Base-by-base conservation (phyloP, 2,113 vertebrate species). In the Zosterops lateralis region DNA sequence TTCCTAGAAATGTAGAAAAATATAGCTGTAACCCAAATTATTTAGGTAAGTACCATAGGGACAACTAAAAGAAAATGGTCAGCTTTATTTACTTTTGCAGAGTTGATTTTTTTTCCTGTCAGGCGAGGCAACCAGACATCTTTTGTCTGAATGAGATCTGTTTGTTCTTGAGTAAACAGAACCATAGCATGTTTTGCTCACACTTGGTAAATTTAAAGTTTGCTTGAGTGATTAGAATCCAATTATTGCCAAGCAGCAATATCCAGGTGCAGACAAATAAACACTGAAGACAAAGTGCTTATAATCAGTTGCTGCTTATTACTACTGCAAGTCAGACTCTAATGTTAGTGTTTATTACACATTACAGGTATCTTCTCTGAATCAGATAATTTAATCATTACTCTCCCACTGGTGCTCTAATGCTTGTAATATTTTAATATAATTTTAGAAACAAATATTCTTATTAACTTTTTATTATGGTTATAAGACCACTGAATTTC, bases 181-280 rank as follows among this genome's bases (percentile, higher is more conserved):
- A 79, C 50, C 50, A 82, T 76, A 61, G 36, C 11, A 3, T 95
- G 90, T 89, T 91, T 94, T 96, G 76, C 75, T 96, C 91, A 89
- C 66, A 87, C 77, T 94, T 91, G 57, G 89, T 92, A 77, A 89
- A 95, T 96, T 92, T 90, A 94, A 92, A 95, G 87, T 83, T 96
- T 93, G 87, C 88, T 94, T 94, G 92, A 95, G 91, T 96, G 95
- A 96, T 93, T 96, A 87, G 77, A 90, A 76, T 73, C 88, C 91
- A 97, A 92, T 96, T 95, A 89, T 91, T 95, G 87, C 88, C 84
- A 74, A 96, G 95, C 84, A 95, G 94, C 85, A 91, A 84, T 67
- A 92, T 80, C 92, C 94, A 95, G 94, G 96, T 95, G 76, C 95
- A 97, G 95, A 80, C 83, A 94, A 95, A 95, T 90, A 94, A 90